Conservation (phyloP, 2,113 vertebrate species). For the Nematolebias whitei region DNA sequence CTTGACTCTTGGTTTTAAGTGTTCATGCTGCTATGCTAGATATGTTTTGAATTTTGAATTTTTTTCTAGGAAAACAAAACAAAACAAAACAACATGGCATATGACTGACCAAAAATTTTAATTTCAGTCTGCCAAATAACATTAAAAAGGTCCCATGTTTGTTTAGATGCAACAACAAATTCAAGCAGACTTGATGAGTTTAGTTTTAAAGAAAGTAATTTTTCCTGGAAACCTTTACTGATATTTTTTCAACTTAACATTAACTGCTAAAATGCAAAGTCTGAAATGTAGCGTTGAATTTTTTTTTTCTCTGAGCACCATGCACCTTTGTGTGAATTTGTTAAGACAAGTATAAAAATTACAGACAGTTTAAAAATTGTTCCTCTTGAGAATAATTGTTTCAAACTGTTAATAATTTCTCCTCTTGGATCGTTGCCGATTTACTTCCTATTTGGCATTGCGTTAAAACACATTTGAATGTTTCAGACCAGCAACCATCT, state of each 20-base stretch:
- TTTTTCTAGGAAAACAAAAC: too few relatives aligned
- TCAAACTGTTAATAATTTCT: neutral
- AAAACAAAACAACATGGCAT: too few relatives aligned
- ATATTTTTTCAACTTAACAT: neutral
- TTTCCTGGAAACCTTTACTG: neutral
- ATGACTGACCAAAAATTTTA: too few relatives aligned
- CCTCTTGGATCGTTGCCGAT: neutral
- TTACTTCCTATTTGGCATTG: neutral
- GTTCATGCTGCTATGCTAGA: too few relatives aligned
- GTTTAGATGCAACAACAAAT: too few relatives aligned
- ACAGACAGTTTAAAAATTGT: neutral
- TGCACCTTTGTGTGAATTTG: neutral
- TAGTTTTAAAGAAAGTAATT: too few relatives aligned
- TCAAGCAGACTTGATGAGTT: too few relatives aligned
- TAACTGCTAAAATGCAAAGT: neutral
- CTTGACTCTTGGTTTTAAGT: neutral
- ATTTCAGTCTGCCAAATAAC: neutral
- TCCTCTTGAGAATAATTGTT: neutral
- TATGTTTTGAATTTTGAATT: too few relatives aligned
- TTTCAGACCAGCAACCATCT: neutral
- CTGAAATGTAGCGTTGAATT: neutral
- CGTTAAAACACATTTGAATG: neutral
- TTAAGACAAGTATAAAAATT: neutral
- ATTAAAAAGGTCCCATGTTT: neutral
- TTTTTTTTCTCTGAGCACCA: neutral